Conservation (phyloP, 1,140 invertebrate genomes). For the Zaprionus vittiger region DNA sequence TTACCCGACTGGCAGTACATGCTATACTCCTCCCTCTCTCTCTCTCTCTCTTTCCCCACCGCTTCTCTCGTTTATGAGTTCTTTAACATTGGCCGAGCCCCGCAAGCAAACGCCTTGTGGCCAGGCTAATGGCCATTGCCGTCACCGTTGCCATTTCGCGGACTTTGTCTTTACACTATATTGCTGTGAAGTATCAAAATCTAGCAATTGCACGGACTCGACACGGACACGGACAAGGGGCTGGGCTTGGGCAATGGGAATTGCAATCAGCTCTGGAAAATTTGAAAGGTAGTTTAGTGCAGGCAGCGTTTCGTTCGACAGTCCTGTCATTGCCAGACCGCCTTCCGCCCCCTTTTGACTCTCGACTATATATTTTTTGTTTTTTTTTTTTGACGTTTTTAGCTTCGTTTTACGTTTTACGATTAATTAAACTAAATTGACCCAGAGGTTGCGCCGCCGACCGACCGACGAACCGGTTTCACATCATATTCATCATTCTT, state of each 20-base stretch:
- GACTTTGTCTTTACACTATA: slow-evolving; percentile 37
- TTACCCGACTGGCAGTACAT: slow-evolving; percentile 5
- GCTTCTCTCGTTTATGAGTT: slow-evolving; percentile 61
- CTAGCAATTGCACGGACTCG: slow-evolving; percentile 8
- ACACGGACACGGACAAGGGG: not conserved
- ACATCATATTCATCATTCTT: slow-evolving; percentile 50
- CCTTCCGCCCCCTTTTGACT: not conserved
- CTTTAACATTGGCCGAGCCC: slow-evolving; percentile 64
- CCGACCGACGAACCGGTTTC: slow-evolving; percentile 39
- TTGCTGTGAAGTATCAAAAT: slow-evolving; percentile 27
- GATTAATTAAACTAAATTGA: slow-evolving; percentile 71
- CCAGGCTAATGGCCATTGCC: slow-evolving; percentile 27
- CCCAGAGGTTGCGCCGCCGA: slow-evolving; percentile 42
- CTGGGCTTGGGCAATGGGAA: slow-evolving; percentile 31
- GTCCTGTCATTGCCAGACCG: slow-evolving; percentile 17
- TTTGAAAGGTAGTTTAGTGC: slow-evolving; percentile 44
- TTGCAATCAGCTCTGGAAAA: slow-evolving; percentile 48
- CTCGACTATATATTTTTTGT: not conserved
- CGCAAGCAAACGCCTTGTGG: slow-evolving; percentile 50
- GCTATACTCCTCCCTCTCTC: not conserved
- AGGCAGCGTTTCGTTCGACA: slow-evolving; percentile 1
- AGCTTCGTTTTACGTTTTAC: slow-evolving; percentile 40
- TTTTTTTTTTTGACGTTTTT: slow-evolving; percentile 26
- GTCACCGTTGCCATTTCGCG: not conserved
- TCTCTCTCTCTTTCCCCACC: not conserved